phyloP scores from a whole-genome alignment of 2,797 vertebrate genomes.

The Distichodus sexfasciatus region DNA sequence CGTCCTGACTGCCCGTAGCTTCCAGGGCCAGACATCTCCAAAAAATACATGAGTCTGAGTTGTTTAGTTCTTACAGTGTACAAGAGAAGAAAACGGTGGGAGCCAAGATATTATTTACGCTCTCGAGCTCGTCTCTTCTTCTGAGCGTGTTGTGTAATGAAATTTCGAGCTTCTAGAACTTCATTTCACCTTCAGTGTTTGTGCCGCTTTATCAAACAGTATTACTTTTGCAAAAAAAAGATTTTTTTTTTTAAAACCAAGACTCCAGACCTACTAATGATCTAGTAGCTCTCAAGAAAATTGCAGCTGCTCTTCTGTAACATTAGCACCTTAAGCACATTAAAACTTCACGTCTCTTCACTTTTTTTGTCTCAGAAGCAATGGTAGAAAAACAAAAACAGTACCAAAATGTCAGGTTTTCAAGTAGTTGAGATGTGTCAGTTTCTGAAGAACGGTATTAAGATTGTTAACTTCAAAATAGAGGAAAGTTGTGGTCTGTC shows the following conservation, averaged over 20 bases:
- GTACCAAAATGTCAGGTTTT: too few species aligned
- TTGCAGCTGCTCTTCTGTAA: not conserved
- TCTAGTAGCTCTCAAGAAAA: not conserved
- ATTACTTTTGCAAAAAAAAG: not conserved
- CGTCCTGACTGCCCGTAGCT: too few species aligned
- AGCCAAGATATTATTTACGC: conserved; percentile 5
- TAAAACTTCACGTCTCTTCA: too few species aligned
- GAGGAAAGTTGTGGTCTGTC: too few species aligned
- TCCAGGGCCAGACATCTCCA: too few species aligned
- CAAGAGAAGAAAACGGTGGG: too few species aligned
- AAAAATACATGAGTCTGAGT: not conserved
- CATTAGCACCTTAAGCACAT: conserved; percentile 10
- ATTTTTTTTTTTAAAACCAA: not conserved
- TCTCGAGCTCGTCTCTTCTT: not conserved
- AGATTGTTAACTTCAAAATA: too few species aligned
- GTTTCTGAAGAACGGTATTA: too few species aligned
- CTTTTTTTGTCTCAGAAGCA: too few species aligned
- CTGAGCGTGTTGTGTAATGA: not conserved
- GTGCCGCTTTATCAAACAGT: not conserved
- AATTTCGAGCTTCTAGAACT: not conserved
- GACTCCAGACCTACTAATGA: not conserved
- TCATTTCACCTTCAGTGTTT: not conserved
- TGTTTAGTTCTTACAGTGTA: not conserved
- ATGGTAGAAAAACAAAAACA: too few species aligned
- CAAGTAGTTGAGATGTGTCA: too few species aligned